Evolutionary conservation across 2,113 vertebrate species (phyloP).

Genomic region (Illadopsis cleaveri): DNA sequence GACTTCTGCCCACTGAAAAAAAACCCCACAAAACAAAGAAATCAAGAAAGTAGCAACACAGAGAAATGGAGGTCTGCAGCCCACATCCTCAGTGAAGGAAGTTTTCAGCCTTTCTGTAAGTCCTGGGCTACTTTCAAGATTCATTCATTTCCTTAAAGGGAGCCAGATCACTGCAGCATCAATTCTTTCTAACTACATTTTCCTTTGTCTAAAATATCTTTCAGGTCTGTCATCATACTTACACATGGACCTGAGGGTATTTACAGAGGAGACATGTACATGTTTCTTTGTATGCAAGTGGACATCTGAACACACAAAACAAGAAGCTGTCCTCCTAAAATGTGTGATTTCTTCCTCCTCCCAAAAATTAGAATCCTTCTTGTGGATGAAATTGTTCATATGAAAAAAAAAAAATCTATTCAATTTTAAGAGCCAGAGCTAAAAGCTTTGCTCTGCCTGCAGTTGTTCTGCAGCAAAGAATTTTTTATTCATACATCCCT

Average conservation of each 20-base stretch:
- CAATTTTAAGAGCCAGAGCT: slow-evolving; percentile 22
- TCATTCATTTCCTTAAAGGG: neutral
- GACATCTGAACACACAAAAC: neutral
- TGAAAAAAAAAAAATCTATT: neutral
- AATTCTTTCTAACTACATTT: neutral
- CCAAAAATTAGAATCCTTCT: neutral
- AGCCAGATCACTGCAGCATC: neutral
- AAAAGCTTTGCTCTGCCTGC: slow-evolving; percentile 52
- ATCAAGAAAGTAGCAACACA: neutral
- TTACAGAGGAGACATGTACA: neutral
- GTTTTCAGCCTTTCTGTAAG: neutral
- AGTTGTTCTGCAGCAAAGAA: slow-evolving; percentile 35
- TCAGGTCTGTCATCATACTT: neutral
- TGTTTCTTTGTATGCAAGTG: neutral
- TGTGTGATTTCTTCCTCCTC: neutral
- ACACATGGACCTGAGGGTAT: neutral
- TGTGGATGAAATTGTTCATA: neutral
- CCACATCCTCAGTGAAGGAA: neutral
- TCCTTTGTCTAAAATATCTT: neutral
- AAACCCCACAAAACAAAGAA: neutral
- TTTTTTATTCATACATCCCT: slow-evolving; percentile 45
- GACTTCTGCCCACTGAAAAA: neutral
- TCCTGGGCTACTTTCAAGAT: neutral
- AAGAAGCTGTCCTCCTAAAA: neutral
- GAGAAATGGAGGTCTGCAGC: neutral